Base-by-base conservation (phyloP, 2,888 invertebrate genomes). In the Cosmopolites sordidus region DNA sequence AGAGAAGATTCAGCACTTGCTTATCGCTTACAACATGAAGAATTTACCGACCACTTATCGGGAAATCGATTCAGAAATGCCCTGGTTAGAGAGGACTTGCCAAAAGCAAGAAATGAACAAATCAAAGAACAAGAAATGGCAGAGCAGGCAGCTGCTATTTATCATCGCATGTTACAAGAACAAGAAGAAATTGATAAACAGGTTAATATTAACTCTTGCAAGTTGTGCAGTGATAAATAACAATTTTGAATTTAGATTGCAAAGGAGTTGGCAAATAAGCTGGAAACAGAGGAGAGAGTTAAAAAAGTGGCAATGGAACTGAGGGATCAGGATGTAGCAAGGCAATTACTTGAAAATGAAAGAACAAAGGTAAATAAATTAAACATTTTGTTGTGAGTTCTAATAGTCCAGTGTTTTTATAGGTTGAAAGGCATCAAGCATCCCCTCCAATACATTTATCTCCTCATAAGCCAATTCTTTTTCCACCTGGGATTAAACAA, bases 1-100 rank as follows among this genome's bases (percentile, higher is more conserved):
- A 83, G 88, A 65, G 91, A 91, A 76, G 91, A 91, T 73, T 85
- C 87, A 59, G 90, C 88, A 14, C 72, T 90, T 65, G 90, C 91
- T 6, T 85, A 89, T 72, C 82, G 83, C 61, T 77, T 91, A 27
- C 91, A 91, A 72, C 84, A 84, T 66, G 83, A 90, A 78, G 90
- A 91, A 77, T 87, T 89, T 83, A 78, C 76, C 18, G 83, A 86
- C 64, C 90, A 90, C 72, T 85, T 87, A 66, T 83, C 83, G 45
- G 83, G 86, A 48, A 91, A 91, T 74, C 82, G 56, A 84, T 81
- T 78, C 54, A 79, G 88, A 50, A 87, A 89, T 74, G 85, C 86
- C 2, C 80, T 86, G 49, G 87, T 90, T 4, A 77, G 90, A 37
- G 85, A 87, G 66, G 91, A 91, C 73, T 80, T 87, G 64, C 89